phyloP scores from a whole-genome alignment of 2,113 vertebrate species.

The Oreotrochilus melanogaster region DNA sequence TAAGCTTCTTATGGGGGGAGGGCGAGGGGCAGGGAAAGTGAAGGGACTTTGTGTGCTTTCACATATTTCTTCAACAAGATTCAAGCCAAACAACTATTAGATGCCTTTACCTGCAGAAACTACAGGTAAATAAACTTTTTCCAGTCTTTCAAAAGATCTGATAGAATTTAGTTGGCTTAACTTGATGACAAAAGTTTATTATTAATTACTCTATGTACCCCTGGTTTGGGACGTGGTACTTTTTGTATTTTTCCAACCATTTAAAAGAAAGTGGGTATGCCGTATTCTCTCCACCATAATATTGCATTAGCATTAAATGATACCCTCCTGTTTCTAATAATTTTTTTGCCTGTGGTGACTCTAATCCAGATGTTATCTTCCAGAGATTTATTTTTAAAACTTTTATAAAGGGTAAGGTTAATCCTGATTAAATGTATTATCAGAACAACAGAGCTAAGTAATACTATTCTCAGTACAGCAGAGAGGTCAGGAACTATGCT shows the following conservation, averaged over 20 bases:
- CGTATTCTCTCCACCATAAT: accelerated
- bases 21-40: neutral
- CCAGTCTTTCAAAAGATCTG: neutral
- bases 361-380: neutral
- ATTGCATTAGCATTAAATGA: neutral
- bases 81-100: neutral
- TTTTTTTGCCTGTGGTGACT: neutral
- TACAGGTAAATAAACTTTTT: neutral
- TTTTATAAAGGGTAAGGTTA: neutral
- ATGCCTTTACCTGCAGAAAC: neutral
- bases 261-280: neutral
- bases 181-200: neutral
- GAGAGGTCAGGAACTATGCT: neutral
- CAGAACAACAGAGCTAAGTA: neutral
- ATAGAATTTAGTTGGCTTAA: neutral
- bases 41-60: neutral
- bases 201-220: neutral
- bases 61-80: neutral
- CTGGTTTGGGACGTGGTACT: accelerated
- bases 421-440: neutral
- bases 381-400: neutral
- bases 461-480: neutral
- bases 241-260: neutral
- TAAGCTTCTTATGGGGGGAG: no score
- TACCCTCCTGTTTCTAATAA: neutral